A percentile compares a stretch with the other conserved stretches of the same genome.
Conservation (phyloP, 2,113 vertebrate species). For the Rallus limicola region DNA sequence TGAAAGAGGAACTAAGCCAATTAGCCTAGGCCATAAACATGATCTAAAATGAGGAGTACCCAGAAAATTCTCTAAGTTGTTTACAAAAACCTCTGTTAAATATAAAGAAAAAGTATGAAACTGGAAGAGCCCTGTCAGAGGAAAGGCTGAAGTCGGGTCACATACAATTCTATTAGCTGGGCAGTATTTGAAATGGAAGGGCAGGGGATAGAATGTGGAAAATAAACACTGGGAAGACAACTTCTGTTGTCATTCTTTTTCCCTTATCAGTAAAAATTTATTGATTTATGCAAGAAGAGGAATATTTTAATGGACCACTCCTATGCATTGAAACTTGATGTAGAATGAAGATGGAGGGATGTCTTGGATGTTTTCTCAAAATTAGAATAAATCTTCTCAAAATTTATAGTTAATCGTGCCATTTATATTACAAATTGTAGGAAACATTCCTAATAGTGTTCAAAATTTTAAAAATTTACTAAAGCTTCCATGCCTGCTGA, state of each 20-base stretch:
- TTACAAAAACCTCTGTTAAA: background rate
- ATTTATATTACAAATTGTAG: background rate
- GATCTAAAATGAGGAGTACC: background rate
- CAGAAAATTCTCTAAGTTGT: background rate
- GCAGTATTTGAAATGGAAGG: background rate
- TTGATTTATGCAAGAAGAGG: background rate
- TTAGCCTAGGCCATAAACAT: background rate
- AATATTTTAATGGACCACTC: background rate
- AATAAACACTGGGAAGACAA: background rate
- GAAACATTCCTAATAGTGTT: background rate
- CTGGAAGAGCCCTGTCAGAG: background rate
- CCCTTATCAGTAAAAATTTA: background rate
- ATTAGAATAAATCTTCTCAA: background rate
- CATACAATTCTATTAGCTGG: background rate
- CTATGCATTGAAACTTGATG: background rate
- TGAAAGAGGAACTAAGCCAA: background rate
- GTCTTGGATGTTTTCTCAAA: background rate
- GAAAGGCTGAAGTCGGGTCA: background rate
- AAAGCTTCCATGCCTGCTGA: background rate
- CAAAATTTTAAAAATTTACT: background rate
- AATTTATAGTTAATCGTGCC: background rate
- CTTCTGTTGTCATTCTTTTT: background rate
- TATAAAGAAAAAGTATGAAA: background rate
- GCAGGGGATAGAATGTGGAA: background rate
- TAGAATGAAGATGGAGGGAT: background rate